Percentiles rank a stretch among this genome's conserved stretches.
phyloP scores from a whole-genome alignment of 2,113 vertebrate genomes.

The Malaclemys terrapin region DNA sequence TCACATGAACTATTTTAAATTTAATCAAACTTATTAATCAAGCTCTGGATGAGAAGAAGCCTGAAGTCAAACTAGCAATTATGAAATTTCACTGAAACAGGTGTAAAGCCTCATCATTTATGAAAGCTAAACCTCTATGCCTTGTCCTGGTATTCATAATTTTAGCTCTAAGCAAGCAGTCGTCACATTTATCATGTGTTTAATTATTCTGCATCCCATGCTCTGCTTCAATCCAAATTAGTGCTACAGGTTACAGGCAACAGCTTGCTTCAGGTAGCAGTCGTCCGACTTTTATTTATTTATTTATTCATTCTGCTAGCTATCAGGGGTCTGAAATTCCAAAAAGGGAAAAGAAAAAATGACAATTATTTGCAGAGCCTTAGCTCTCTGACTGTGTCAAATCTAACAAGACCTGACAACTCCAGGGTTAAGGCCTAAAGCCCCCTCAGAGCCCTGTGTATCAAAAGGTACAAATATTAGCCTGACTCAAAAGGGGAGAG shows the following conservation, averaged over 20 bases:
- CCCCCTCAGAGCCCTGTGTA: background rate
- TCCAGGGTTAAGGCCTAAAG: slow-evolving; percentile 6
- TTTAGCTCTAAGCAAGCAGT: slow-evolving; percentile 17
- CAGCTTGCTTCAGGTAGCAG: background rate
- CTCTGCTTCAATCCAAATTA: background rate
- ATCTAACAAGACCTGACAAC: background rate
- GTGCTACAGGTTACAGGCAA: background rate
- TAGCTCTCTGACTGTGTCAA: background rate
- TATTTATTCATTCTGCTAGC: background rate
- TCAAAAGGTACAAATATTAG: slow-evolving; percentile 43
- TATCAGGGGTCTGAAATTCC: background rate
- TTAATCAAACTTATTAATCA: background rate
- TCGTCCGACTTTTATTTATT: rapidly evolving
- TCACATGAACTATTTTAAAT: background rate
- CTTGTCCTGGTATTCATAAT: background rate
- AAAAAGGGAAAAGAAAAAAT: background rate
- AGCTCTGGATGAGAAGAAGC: background rate
- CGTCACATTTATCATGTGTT: background rate
- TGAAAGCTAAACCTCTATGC: background rate
- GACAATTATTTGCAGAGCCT: background rate
- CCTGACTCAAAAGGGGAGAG: slow-evolving; percentile 7
- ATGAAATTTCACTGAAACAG: slow-evolving; percentile 15
- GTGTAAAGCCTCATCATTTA: background rate
- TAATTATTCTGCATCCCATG: slow-evolving; percentile 27
- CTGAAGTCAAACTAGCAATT: background rate